Evolutionary conservation across 2,888 invertebrate genomes (phyloP).

Genomic region (Neria commutata): DNA sequence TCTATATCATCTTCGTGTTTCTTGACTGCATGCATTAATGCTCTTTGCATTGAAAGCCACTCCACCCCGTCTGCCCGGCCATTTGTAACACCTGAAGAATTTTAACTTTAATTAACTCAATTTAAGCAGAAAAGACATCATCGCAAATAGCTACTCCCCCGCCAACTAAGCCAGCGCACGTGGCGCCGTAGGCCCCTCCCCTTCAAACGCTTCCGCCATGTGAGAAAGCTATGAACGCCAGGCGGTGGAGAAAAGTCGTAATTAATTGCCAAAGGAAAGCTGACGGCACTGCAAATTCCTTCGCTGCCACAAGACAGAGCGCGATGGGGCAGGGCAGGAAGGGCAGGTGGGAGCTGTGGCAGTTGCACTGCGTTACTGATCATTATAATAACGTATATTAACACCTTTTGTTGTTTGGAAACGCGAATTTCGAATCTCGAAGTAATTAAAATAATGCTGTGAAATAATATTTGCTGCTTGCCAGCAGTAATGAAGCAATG

Average conservation of each 20-base stretch:
- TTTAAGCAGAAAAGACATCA: slow-evolving; percentile 51
- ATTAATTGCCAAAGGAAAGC: neutral
- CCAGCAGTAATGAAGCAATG: no score
- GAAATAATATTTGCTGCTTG: no score
- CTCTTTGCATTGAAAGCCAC: no score
- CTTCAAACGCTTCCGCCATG: neutral
- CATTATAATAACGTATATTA: neutral
- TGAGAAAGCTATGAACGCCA: neutral
- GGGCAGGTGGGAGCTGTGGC: no score
- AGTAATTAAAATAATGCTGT: no score
- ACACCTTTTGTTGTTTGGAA: neutral
- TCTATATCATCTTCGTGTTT: slow-evolving; percentile 26
- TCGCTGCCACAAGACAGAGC: neutral
- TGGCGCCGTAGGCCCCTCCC: neutral
- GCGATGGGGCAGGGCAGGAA: no score
- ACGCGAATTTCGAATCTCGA: no score
- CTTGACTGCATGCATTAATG: no score
- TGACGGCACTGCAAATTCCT: neutral
- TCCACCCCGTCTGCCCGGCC: neutral
- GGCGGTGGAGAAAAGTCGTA: neutral
- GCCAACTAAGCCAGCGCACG: neutral
- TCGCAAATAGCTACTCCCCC: neutral
- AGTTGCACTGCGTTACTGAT: no score
- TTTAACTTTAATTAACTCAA: slow-evolving; percentile 47
- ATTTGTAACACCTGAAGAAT: slow-evolving; percentile 25